A percentile compares a stretch with the other conserved stretches of the same genome.
phyloP scores from a whole-genome alignment of 1,140 invertebrate genomes.

The Schmidtea mediterranea region DNA sequence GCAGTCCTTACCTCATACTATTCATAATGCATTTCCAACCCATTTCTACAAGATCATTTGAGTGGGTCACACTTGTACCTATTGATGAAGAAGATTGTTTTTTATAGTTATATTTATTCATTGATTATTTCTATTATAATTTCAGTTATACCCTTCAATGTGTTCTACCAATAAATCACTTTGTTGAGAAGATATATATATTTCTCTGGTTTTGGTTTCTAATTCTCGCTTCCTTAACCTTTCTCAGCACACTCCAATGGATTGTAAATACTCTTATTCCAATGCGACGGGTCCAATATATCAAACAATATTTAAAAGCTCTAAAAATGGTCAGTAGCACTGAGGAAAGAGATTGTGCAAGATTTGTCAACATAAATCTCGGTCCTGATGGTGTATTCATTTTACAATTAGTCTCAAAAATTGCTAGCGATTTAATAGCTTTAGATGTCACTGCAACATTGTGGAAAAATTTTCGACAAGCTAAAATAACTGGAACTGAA shows the following conservation, averaged over 20 bases:
- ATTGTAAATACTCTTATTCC: conserved; percentile 12
- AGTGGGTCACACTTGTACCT: too few species aligned
- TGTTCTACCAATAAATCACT: conserved; percentile 32
- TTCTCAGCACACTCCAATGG: conserved; percentile 23
- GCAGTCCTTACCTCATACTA: too few species aligned
- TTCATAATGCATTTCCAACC: too few species aligned
- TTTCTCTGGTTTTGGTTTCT: conserved; percentile 34
- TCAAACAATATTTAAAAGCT: conserved; percentile 23
- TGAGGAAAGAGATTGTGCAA: conserved; percentile 7
- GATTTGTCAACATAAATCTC: conserved; percentile 5
- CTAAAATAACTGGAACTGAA: conserved; percentile 5
- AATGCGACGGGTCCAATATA: conserved; percentile 19
- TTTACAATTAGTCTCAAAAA: conserved; percentile 10
- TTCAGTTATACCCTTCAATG: conserved; percentile 29
- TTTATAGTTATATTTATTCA: too few species aligned
- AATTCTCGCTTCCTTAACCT: conserved; percentile 27
- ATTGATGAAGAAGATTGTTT: too few species aligned
- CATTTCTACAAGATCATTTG: too few species aligned
- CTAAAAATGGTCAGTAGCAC: conserved; percentile 9
- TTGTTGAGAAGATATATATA: conserved; percentile 33
- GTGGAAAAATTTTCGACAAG: conserved; percentile 6
- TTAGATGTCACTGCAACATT: conserved; percentile 8
- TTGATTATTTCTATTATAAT: too few species aligned
- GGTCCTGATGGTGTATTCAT: conserved; percentile 12
- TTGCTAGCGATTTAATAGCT: conserved; percentile 11